Evolutionary conservation across 2,797 vertebrate species (phyloP), one percentile per base, ranked within the genome.

Genomic region (Odontamblyopus rebecca): DNA sequence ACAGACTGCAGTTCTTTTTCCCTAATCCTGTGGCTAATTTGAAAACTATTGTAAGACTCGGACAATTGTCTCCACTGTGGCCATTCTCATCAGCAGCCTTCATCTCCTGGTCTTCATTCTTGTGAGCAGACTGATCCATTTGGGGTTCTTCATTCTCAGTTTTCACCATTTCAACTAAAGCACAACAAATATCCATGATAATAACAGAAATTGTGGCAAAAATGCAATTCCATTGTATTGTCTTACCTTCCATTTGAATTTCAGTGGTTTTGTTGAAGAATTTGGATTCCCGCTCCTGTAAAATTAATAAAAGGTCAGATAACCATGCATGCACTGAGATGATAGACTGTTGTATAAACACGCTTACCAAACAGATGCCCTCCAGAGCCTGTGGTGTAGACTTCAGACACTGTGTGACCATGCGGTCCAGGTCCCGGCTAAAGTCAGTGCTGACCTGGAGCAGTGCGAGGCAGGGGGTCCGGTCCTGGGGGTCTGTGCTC

Each of bases 331-430:
- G 26, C 41, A 48, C 38, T 6, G 6, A 64, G 16, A 41, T 6
- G 5, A 57, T 7, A 38, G 69, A 69, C 48, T 57, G 41, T 57
- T 59, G 77, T 7, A 72, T 1, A 61, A 0, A 61, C 0, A 62
- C 30, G 9, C 91, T 41, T 91, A 95, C 94, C 92, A 95, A 77
- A 81, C 93, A 94, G 70, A 95, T 94, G 0, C 93, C 94, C 78
- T 95, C 94, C 79, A 95, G 75, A 15, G 93, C 92, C 66, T 95
- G 93, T 0, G 94, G 94, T 18, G 94, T 94, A 18, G 94, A 79
- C 81, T 95, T 94, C 83, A 95, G 72, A 80, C 94, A 95, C 88
- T 93, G 93, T 68, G 82, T 79, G 69, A 95, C 94, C 94, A 95
- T 95, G 69, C 92, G 89, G 80, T 95, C 94, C 62, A 95, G 86